Evolutionary conservation across 2,113 vertebrate species (phyloP), one percentile per base, ranked within the genome.

Genomic region (Rhipidura dahli): DNA sequence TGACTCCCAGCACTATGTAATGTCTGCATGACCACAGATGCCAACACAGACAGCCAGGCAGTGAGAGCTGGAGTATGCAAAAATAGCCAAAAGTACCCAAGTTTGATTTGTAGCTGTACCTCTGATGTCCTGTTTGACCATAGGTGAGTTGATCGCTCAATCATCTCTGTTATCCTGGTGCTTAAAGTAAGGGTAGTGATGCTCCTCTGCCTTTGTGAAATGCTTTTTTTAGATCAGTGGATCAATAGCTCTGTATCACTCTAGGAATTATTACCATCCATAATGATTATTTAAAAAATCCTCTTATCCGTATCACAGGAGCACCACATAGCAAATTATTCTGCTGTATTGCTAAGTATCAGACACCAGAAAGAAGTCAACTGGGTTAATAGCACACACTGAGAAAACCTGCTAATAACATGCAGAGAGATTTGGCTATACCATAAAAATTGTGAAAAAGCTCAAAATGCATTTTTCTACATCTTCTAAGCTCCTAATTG

Each of bases 271-370:
- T 92, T 96, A 66, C 64, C 31, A 6, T 91, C 87, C 5, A 2
- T 93, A 95, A 94, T 90, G 76, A 92, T 73, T 75, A 94, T 50
- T 8, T 35, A 71, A 86, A 89, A 95, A 95, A 94, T 94, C 94
- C 88, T 90, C 92, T 92, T 90, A 93, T 82, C 57, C 73, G 89
- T 95, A 96, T 94, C 95, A 92, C 37, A 84, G 88, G 68, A 95
- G 45, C 28, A 75, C 76, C 92, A 57, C 49, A 78, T 65, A 79
- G 86, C 69, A 96, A 96, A 92, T 96, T 93, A 95, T 90, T 92
- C 76, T n/a, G 44, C 92, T 84, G 56, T 92, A 79, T 72, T 78
- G 49, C 86, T 93, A 95, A 89, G 45, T 87, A 83, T 64, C 60
- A 89, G 85, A 95, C 95, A 91, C 5, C 39, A 72, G 42, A 61